Percentiles rank a stretch among this genome's conserved stretches.
phyloP scores from a whole-genome alignment of 1,140 invertebrate species.

The Megalonaias nervosa region DNA sequence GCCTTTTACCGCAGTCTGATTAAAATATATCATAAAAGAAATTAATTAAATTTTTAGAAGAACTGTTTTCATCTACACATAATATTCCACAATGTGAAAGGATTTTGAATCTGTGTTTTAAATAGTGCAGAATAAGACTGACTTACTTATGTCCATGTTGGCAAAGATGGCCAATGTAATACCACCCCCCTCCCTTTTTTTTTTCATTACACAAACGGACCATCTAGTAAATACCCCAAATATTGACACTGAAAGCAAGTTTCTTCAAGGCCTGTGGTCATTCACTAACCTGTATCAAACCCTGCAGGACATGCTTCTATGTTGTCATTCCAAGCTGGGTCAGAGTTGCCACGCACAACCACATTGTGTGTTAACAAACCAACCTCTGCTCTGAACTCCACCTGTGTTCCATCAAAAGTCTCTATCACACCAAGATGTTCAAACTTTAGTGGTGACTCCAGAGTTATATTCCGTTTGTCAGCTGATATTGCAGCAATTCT shows the following conservation, averaged over 20 bases:
- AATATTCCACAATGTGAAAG: too few species aligned
- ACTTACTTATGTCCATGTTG: too few species aligned
- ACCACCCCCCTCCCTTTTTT: background rate
- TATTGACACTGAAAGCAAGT: background rate
- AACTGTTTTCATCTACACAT: too few species aligned
- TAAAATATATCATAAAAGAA: too few species aligned
- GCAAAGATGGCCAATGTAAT: too few species aligned
- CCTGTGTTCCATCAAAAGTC: conserved; percentile 29
- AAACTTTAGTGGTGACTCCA: conserved; percentile 37
- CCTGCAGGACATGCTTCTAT: conserved; percentile 51
- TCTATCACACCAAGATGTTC: conserved; percentile 34
- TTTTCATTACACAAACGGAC: background rate
- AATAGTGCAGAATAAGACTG: background rate
- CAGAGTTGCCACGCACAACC: conserved; percentile 41
- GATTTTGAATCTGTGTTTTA: background rate
- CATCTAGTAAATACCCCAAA: background rate
- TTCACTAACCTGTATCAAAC: conserved; percentile 52
- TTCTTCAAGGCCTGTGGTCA: background rate
- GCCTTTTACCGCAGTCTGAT: too few species aligned
- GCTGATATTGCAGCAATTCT: conserved; percentile 44
- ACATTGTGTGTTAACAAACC: conserved; percentile 57
- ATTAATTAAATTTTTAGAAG: too few species aligned
- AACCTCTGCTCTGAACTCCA: conserved; percentile 55
- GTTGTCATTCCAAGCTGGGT: conserved; percentile 40
- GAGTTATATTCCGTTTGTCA: conserved; percentile 45